These are phyloP conservation scores for Hozukius guyotensis DNA, from an alignment of 2,797 vertebrate genomes.

Conservation along the genomic window DNA sequence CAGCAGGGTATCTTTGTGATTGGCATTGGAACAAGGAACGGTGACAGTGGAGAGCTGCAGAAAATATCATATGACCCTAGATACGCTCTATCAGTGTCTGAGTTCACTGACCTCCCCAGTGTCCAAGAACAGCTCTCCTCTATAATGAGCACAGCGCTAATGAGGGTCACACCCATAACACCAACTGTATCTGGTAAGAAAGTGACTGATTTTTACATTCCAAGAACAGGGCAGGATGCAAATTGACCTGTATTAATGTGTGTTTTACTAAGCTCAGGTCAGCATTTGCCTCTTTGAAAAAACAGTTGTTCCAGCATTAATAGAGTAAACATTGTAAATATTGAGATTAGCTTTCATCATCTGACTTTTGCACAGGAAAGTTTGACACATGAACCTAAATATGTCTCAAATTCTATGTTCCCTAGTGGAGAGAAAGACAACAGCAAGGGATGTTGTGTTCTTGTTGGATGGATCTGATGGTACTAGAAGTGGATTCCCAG, in stretches of 20 bases:
- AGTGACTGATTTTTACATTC: neutral
- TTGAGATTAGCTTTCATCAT: neutral
- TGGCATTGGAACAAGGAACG: conserved; percentile 67
- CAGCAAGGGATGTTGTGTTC: conserved; percentile 51
- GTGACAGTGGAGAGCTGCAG: conserved; percentile 51
- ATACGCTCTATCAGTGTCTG: conserved; percentile 45
- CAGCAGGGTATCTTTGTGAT: conserved; percentile 32
- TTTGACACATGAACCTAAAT: neutral
- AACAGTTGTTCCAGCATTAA: neutral
- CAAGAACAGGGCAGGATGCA: neutral
- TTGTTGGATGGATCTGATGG: conserved; percentile 60
- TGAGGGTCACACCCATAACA: conserved; percentile 6
- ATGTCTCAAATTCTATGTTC: conserved; percentile 7
- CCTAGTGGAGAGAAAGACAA: conserved; percentile 17
- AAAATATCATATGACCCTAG: conserved; percentile 54
- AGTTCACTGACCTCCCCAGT: conserved; percentile 52
- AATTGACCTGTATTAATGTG: neutral
- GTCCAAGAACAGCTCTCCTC: conserved; percentile 49
- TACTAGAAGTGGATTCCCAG: conserved; percentile 39
- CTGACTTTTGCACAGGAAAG: neutral
- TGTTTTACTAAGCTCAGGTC: neutral
- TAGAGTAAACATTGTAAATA: neutral
- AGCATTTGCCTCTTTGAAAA: neutral
- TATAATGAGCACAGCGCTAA: conserved; percentile 35
- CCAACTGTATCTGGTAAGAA: conserved; percentile 62